Conservation (phyloP, 2,797 vertebrate genomes). For the Melanogrammus aeglefinus region DNA sequence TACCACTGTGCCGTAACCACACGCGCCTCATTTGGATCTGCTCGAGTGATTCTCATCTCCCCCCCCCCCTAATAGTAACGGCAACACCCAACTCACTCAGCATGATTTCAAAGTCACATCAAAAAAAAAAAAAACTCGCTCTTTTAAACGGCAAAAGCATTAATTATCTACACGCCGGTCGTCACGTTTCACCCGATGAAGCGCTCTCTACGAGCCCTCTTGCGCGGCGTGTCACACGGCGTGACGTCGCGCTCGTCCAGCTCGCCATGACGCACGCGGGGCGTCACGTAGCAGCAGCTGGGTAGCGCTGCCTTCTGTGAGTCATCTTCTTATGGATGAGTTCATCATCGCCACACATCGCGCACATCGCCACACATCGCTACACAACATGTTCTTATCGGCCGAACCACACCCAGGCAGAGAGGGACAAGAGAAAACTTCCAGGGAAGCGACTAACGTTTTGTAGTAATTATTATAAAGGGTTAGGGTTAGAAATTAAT, state of each 20-base stretch:
- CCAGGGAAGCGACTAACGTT: background rate
- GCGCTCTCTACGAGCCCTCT: slow-evolving; percentile 38
- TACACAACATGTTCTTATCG: slow-evolving; percentile 38
- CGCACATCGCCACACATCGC: slow-evolving; percentile 46
- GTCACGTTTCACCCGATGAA: background rate
- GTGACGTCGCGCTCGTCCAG: slow-evolving; percentile 45
- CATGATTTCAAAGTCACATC: slow-evolving; percentile 39
- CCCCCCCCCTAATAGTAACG: slow-evolving; percentile 18
- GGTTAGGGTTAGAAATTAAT: too few relatives aligned
- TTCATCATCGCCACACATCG: slow-evolving; percentile 61
- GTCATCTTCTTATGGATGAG: slow-evolving; percentile 61
- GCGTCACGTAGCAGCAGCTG: slow-evolving; percentile 40
- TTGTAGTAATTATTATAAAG: background rate
- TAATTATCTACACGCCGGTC: too few relatives aligned
- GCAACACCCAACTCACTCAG: slow-evolving; percentile 35
- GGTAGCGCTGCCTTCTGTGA: slow-evolving; percentile 45
- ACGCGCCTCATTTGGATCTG: slow-evolving; percentile 49
- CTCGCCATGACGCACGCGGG: slow-evolving; percentile 32
- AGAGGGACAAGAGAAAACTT: background rate
- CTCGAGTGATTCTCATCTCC: slow-evolving; percentile 30
- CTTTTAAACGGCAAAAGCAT: slow-evolving; percentile 23
- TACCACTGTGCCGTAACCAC: slow-evolving; percentile 56
- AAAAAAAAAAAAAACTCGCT: slow-evolving; percentile 20
- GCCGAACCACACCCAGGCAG: slow-evolving; percentile 11
- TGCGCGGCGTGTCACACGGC: slow-evolving; percentile 49